A percentile compares a stretch with the other conserved stretches of the same genome.
phyloP scores from a whole-genome alignment of 2,797 vertebrate species.

The Prionace glauca region DNA sequence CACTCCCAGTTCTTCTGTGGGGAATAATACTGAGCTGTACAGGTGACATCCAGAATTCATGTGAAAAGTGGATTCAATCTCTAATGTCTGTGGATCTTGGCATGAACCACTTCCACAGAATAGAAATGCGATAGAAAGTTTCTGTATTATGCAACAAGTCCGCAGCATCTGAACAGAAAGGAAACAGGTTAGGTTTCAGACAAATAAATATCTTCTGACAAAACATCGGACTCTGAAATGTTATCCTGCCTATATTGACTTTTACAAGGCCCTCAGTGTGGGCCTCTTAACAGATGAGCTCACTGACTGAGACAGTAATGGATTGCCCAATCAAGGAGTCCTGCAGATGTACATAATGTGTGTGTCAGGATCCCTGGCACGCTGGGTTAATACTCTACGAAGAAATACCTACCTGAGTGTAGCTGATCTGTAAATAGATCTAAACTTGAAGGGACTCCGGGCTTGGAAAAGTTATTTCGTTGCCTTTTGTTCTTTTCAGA shows the following conservation, averaged over 20 bases:
- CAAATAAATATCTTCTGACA: not conserved
- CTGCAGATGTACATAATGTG: no score
- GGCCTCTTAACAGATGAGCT: no score
- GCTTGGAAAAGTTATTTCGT: no score
- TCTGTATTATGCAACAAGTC: not conserved
- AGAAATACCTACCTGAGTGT: no score
- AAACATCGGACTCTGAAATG: not conserved
- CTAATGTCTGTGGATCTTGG: not conserved
- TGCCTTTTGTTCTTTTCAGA: not conserved
- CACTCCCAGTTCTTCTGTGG: not conserved
- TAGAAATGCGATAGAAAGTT: not conserved
- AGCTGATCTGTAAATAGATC: no score
- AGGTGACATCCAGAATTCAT: not conserved
- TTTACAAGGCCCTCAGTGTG: no score
- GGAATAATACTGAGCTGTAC: not conserved
- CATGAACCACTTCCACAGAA: not conserved
- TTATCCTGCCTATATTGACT: not conserved
- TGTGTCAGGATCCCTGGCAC: no score
- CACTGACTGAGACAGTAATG: no score
- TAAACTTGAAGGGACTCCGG: no score
- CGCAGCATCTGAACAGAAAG: not conserved
- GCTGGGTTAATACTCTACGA: no score
- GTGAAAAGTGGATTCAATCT: not conserved
- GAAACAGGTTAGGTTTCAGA: not conserved
- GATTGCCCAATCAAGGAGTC: no score